Conservation (phyloP, 2,797 vertebrate genomes). For the Okamejei kenojei region DNA sequence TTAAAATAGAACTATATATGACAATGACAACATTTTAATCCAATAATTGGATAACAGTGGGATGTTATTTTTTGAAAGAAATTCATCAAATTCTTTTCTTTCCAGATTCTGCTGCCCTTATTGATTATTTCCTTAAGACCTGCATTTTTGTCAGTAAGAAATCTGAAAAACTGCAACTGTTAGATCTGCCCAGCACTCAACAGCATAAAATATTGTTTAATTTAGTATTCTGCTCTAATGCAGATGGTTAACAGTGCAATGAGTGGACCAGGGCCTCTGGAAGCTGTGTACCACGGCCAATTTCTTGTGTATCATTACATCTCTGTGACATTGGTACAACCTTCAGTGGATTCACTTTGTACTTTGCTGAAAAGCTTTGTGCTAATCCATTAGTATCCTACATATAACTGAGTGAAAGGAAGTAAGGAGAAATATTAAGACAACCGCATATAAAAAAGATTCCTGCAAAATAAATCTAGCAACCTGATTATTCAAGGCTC, state of each 20-base stretch:
- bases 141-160: background rate
- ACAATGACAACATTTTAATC: background rate
- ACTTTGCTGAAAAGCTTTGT: background rate
- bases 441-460: slow-evolving; percentile 9
- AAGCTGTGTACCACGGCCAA: too few species aligned
- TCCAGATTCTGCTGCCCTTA: background rate
- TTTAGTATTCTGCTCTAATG: too few species aligned
- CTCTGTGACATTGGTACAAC: background rate
- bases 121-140: background rate
- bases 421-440: slow-evolving; percentile 6
- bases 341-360: background rate
- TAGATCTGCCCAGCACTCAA: background rate
- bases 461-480: background rate
- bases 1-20: background rate
- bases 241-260: too few species aligned
- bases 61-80: background rate
- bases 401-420: background rate
- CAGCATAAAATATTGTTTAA: too few species aligned
- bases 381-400: background rate
- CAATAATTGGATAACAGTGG: background rate
- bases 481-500: background rate
- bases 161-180: background rate
- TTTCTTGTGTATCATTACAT: background rate
- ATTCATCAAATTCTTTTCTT: too few species aligned
- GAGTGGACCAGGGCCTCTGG: too few species aligned